phyloP scores from a whole-genome alignment of 1,140 invertebrate genomes.

The Drosophila pectinifera region DNA sequence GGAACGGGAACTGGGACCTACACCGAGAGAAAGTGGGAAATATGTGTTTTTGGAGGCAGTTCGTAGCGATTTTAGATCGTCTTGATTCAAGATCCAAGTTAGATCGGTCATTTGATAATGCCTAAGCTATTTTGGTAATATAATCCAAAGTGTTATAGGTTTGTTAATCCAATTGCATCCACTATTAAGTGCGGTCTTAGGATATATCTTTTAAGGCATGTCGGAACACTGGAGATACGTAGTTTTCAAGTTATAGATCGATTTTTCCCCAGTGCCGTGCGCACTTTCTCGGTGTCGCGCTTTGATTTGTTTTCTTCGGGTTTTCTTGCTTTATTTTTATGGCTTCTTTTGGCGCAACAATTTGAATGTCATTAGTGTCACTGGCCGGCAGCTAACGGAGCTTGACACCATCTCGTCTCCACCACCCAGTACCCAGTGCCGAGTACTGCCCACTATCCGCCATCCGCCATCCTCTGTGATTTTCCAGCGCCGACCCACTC shows the following conservation, averaged over 20 bases:
- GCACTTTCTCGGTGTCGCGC: slow-evolving; percentile 66
- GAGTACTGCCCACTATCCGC: background rate
- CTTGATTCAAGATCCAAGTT: too few species aligned
- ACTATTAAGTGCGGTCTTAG: too few species aligned
- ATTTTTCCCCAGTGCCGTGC: slow-evolving; percentile 17
- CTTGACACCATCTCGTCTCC: slow-evolving; percentile 52
- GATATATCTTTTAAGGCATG: background rate
- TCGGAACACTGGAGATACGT: too few species aligned
- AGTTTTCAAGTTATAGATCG: background rate
- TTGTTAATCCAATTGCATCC: too few species aligned
- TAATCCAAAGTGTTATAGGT: too few species aligned
- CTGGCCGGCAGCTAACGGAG: slow-evolving; percentile 65
- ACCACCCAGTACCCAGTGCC: slow-evolving; percentile 6
- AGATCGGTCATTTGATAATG: background rate
- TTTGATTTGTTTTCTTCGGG: slow-evolving; percentile 61
- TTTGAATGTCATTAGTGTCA: slow-evolving; percentile 80
- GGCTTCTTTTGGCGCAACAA: slow-evolving; percentile 78
- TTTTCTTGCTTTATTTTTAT: slow-evolving; percentile 59
- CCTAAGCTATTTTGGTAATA: background rate
- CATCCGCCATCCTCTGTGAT: background rate
- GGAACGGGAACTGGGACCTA: slow-evolving; percentile 15
- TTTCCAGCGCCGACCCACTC: slow-evolving; percentile 17
- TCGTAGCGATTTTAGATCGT: background rate
- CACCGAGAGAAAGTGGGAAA: background rate
- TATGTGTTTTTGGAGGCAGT: too few species aligned